Evolutionary conservation across 2,113 vertebrate genomes (phyloP).

Genomic region (Phyllopteryx taeniolatus): DNA sequence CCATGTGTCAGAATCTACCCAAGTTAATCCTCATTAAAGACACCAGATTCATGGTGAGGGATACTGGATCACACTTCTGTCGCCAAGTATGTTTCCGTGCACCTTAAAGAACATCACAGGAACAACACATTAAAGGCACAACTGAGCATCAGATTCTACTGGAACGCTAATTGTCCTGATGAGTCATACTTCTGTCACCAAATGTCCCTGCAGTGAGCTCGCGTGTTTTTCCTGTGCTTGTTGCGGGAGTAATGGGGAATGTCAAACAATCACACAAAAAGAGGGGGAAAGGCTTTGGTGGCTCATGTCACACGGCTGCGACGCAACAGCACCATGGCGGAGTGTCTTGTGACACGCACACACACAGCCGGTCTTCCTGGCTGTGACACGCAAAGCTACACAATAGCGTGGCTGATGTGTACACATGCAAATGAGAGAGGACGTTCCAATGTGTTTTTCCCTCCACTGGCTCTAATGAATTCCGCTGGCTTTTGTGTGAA

Average conservation of each 20-base stretch:
- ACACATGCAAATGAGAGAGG: neutral
- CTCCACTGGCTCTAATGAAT: constrained; percentile 3
- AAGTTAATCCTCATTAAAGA: neutral
- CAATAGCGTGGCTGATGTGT: constrained; percentile 10
- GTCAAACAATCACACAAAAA: constrained; percentile 57
- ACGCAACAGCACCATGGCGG: constrained; percentile 51
- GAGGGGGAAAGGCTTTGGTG: constrained; percentile 26
- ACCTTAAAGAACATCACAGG: neutral
- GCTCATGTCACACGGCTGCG: constrained; percentile 43
- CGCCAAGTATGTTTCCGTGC: neutral
- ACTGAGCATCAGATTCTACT: neutral
- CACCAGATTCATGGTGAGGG: neutral
- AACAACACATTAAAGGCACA: neutral
- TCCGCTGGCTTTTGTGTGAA: constrained; percentile 23
- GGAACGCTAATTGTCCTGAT: neutral
- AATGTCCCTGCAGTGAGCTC: constrained; percentile 18
- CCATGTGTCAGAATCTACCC: neutral
- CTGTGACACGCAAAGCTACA: constrained; percentile 26
- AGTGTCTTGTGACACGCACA: constrained; percentile 30
- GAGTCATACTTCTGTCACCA: neutral
- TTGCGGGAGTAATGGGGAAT: constrained; percentile 48
- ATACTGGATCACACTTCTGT: neutral
- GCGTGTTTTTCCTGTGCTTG: constrained; percentile 40
- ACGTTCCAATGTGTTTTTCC: constrained; percentile 7
- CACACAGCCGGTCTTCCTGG: neutral